Evolutionary conservation across 2,113 vertebrate species (phyloP).

Genomic region (Brachionichthys hirsutus): DNA sequence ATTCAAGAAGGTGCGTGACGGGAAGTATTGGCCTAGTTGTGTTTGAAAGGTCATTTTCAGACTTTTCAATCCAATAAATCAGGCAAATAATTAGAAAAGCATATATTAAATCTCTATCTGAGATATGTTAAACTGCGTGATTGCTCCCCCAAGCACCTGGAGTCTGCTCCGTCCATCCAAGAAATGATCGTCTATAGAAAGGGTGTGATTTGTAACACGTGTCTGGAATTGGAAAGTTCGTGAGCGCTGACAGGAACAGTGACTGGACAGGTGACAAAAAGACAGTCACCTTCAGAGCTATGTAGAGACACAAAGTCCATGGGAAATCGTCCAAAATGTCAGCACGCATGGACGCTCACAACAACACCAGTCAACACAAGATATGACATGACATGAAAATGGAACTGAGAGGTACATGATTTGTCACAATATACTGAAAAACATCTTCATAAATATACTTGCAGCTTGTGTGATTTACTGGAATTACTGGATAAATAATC

Average conservation of each 20-base stretch:
- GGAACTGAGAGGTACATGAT: too few species aligned
- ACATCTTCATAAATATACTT: background rate
- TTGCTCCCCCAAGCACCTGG: slow-evolving; percentile 29
- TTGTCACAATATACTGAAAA: too few species aligned
- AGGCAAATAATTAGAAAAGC: slow-evolving; percentile 13
- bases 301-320: slow-evolving; percentile 3
- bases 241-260: slow-evolving; percentile 1
- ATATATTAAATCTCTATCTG: slow-evolving; percentile 27
- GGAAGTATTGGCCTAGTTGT: slow-evolving; percentile 25
- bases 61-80: slow-evolving; percentile 23
- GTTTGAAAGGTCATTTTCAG: slow-evolving; percentile 14
- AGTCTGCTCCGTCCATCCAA: slow-evolving; percentile 16
- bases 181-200: slow-evolving; percentile 20
- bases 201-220: slow-evolving; percentile 28
- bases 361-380: too few species aligned
- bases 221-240: slow-evolving; percentile 7
- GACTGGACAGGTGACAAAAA: slow-evolving; percentile 1
- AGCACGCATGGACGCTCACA: background rate
- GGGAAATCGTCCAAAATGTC: background rate
- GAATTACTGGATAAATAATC: too few species aligned
- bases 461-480: background rate
- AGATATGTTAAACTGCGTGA: background rate
- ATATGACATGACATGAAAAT: too few species aligned
- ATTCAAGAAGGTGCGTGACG: slow-evolving; percentile 19
- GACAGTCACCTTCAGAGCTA: slow-evolving; percentile 1